Base-by-base conservation (phyloP, 2,113 vertebrate genomes). In the Takifugu bimaculatus region DNA sequence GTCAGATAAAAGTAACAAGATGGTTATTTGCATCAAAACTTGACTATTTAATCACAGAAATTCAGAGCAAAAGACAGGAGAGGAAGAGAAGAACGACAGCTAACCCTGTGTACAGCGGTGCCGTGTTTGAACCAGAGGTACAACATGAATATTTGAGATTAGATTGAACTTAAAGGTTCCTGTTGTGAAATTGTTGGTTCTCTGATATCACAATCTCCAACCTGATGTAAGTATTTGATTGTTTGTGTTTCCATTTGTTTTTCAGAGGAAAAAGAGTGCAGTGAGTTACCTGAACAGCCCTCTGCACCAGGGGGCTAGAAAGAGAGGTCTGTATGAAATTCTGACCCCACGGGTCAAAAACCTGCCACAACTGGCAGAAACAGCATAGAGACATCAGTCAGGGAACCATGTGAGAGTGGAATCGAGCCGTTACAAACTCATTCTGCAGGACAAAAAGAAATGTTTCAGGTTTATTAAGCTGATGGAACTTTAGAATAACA, bases 231-330 rank as follows among this genome's bases (percentile, higher is more conserved):
- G 35, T 1, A 7, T 39, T 11, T 39, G 35, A 39, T 10, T 39
- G 35, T 39, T 10, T 39, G 35, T 39, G 35, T 11, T 39, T 39
- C 13, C 15, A 51, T 26, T 48, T 63, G 3, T 55, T 5, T 82
- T 88, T 56, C 91, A 99, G 97, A 95, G 97, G 79, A 99, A 99
- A 90, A 99, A 98, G 91, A 98, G 92, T 47, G 92, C 96, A 5
- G 95, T 99, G 87, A 98, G 96, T 5, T 99, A 99, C 88, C 91
- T 99, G 91, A 99, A 99, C 89, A 97, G 94, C 85, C 97, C 95
- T 77, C 89, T 96, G 88, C 95, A 98, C 89, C 96, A 95, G 6
- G 95, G 95, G 72, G 97, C 96, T 75, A 92, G 95, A 79, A 99
- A 98, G 92, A 93, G 96, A 97, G 96, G 96, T 99, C 87, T 86